Base-by-base conservation (phyloP, 2,113 vertebrate species). In the Actenoides lindsayi region DNA sequence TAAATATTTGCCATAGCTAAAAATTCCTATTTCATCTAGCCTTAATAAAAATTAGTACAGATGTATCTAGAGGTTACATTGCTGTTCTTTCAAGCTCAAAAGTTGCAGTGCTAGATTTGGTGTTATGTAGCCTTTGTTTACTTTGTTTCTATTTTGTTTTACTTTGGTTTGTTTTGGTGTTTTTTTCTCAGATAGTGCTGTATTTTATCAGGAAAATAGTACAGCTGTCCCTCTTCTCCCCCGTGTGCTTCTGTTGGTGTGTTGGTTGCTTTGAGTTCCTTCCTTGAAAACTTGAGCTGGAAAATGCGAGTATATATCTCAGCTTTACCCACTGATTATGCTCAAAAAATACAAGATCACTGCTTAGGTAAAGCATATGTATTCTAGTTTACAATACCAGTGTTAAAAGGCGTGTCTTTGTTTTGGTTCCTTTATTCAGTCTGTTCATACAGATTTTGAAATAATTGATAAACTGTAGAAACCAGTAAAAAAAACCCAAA, bases 201-300 rank as follows among this genome's bases (percentile, higher is more conserved):
- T 77, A 59, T 85, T 94, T 94, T 91, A 95, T 73, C 78, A 77
- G 78, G 78, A 85, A 95, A 91, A 79, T 73, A 62, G 70, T 93
- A 63, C 81, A 91, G 78, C 87, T 96, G 87, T 87, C 57, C 78
- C n/a, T 93, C 41, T 95, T 82, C 91, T 96, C 87, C 87, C 41
- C 81, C 5, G 0, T 76, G 70, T 90, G 44, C 41, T 95, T 93
- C 28, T 89, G 54, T 73, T 70, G 64, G 17, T 80, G 41, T 81
- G 56, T 81, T 87, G 57, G 13, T 91, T 93, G 81, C 41, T 83
- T 79, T 83, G 82, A 91, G 59, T 64, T 84, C 53, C n/a, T 48
- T 84, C 62, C 57, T 87, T 87, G 57, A 48, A 83, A 90, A 93
- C 54, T 56, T 73, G 54, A 84, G 31, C 48, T 87, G 56, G 54